Evolutionary conservation across 2,113 vertebrate species (phyloP).

Genomic region (Catharus bicknelli): DNA sequence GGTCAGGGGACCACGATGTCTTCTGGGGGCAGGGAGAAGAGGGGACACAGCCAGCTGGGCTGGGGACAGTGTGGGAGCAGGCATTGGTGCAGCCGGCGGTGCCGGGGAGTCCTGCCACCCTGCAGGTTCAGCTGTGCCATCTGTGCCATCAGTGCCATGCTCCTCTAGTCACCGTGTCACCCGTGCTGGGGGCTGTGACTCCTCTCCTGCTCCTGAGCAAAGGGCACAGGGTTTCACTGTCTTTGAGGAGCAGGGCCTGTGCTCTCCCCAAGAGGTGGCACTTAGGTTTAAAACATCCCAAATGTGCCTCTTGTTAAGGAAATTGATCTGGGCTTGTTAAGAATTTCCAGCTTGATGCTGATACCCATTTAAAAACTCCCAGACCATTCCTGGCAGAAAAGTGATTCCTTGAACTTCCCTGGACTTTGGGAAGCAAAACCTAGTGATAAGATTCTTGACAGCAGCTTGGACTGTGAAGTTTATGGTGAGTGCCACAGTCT

Average conservation of each 20-base stretch:
- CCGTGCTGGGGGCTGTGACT: rapidly evolving
- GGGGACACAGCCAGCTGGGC: background rate
- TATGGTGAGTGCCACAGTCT: background rate
- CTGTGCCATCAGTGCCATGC: constrained; percentile 16
- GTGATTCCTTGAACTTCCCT: background rate
- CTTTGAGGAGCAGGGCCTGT: background rate
- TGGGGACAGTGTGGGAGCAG: background rate
- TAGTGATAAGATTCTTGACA: background rate
- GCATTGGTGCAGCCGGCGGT: background rate
- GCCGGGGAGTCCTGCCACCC: background rate
- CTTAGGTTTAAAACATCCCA: background rate
- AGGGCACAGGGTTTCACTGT: rapidly evolving
- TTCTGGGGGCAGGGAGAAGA: background rate
- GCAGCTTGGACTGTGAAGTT: background rate
- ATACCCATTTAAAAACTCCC: background rate
- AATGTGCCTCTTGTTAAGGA: background rate
- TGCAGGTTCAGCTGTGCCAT: constrained; percentile 52
- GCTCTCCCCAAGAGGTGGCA: background rate
- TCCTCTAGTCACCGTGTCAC: background rate
- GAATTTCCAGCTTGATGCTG: background rate
- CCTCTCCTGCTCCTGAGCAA: background rate
- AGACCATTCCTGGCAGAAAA: background rate
- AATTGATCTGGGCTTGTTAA: background rate
- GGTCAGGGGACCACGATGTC: background rate
- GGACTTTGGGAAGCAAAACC: background rate